These are phyloP conservation scores for Phodopus roborovskii DNA, from an alignment of 2,113 vertebrate genomes.

Conservation along the genomic window DNA sequence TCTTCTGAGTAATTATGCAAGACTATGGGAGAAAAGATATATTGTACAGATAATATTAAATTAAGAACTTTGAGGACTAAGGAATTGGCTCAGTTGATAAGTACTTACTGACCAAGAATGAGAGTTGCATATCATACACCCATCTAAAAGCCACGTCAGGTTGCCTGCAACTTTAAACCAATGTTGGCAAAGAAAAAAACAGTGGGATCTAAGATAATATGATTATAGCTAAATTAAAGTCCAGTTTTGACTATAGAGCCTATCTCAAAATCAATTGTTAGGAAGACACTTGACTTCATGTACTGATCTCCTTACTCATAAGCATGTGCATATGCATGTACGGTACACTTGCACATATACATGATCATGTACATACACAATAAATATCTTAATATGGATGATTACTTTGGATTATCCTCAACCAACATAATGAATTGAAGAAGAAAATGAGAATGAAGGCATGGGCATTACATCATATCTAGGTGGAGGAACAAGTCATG, in stretches of 20 bases:
- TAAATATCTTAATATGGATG: background rate
- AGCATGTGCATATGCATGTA: background rate
- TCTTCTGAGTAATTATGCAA: background rate
- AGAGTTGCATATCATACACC: background rate
- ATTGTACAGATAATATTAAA: background rate
- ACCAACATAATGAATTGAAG: background rate
- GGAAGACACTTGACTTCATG: background rate
- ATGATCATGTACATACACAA: background rate
- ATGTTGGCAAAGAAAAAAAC: background rate
- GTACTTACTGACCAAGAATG: background rate
- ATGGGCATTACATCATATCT: fast-evolving
- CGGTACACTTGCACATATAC: background rate
- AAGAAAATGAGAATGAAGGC: background rate
- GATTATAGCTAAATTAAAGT: background rate
- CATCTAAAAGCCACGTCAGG: background rate
- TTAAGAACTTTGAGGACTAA: background rate
- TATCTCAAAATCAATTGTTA: background rate
- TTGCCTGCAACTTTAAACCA: background rate
- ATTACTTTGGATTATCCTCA: background rate
- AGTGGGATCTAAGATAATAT: background rate
- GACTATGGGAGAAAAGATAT: background rate
- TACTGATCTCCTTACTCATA: background rate
- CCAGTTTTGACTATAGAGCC: background rate
- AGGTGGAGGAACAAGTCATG: background rate
- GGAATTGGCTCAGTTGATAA: background rate